These are phyloP conservation scores for Pica pica DNA, from an alignment of 2,113 vertebrate species.

Conservation along the genomic window DNA sequence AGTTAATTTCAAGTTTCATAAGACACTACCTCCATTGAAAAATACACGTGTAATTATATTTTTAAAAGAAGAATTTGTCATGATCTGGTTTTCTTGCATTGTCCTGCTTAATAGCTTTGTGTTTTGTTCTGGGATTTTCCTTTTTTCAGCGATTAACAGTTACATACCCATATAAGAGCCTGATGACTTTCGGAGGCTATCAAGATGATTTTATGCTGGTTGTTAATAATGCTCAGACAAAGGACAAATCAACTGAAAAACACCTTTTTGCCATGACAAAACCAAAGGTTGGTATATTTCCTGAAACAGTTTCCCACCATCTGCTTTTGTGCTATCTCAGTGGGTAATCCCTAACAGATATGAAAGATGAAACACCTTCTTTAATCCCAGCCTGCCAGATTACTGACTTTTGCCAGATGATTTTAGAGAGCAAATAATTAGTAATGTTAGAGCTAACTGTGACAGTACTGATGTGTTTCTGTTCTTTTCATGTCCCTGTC, in stretches of 20 bases:
- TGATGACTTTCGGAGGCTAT: slow-evolving; percentile 93
- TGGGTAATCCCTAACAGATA: not conserved
- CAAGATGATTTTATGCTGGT: slow-evolving; percentile 94
- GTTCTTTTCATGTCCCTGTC: not conserved
- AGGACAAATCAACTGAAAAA: slow-evolving; percentile 87
- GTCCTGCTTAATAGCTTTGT: not conserved
- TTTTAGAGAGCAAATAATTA: not conserved
- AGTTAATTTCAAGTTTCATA: not conserved
- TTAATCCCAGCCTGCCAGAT: not conserved
- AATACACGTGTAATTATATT: not conserved
- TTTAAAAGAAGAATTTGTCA: not conserved
- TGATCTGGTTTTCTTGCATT: not conserved
- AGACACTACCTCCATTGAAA: not conserved
- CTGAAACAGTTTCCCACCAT: not conserved
- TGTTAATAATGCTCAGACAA: slow-evolving; percentile 73
- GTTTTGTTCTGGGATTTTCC: slow-evolving; percentile 9
- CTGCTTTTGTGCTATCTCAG: not conserved
- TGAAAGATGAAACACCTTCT: slow-evolving; percentile 24
- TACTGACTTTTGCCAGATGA: not conserved
- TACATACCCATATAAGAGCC: slow-evolving; percentile 82
- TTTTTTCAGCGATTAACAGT: slow-evolving; percentile 80
- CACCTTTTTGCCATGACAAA: slow-evolving; percentile 87
- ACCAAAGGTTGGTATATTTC: slow-evolving; percentile 82
- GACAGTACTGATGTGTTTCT: not conserved
- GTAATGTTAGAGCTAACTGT: not conserved